Percentiles rank a stretch among this genome's conserved stretches.
These are phyloP conservation scores for Etheostoma cragini DNA, from an alignment of 2,113 vertebrate genomes.

Conservation along the genomic window DNA sequence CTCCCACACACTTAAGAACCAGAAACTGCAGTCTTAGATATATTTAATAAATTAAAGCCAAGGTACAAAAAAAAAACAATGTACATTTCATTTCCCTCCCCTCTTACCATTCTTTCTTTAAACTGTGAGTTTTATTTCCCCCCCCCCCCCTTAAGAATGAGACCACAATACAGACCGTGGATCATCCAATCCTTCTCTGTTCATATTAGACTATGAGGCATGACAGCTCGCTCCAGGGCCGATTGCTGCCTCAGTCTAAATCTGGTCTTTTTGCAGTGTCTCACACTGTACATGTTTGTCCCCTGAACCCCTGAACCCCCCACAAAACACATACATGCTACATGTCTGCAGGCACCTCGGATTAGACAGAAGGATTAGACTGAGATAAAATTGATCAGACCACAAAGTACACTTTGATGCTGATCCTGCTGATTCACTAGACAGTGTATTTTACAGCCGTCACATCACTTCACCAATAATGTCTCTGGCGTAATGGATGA, in stretches of 20 bases:
- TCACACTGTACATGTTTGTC: slow-evolving; percentile 29
- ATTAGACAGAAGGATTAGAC: slow-evolving; percentile 79
- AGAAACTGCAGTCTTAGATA: slow-evolving; percentile 81
- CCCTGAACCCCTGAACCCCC: slow-evolving; percentile 25
- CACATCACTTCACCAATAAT: slow-evolving; percentile 49
- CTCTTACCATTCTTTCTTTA: slow-evolving; percentile 42
- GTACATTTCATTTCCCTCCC: slow-evolving; percentile 75
- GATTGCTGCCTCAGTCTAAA: slow-evolving; percentile 16
- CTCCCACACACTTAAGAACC: slow-evolving; percentile 38
- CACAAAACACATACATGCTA: slow-evolving; percentile 84
- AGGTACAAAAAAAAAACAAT: slow-evolving; percentile 85
- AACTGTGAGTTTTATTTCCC: slow-evolving; percentile 54
- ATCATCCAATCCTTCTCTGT: slow-evolving; percentile 49
- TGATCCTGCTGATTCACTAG: slow-evolving; percentile 58
- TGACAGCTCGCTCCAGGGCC: slow-evolving; percentile 3
- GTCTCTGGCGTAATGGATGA: slow-evolving; percentile 43
- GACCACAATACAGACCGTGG: slow-evolving; percentile 48
- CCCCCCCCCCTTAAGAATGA: slow-evolving; percentile 42
- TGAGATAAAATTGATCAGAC: slow-evolving; percentile 72
- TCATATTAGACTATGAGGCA: slow-evolving; percentile 27
- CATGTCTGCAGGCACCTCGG: slow-evolving; percentile 85
- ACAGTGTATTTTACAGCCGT: slow-evolving; percentile 54
- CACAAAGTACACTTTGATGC: slow-evolving; percentile 72
- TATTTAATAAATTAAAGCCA: slow-evolving; percentile 91
- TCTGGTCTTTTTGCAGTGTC: slow-evolving; percentile 28